A percentile compares a stretch with the other conserved stretches of the same genome.
Evolutionary conservation across 2,888 invertebrate genomes (phyloP).

Genomic region (Horisme vitalbata): DNA sequence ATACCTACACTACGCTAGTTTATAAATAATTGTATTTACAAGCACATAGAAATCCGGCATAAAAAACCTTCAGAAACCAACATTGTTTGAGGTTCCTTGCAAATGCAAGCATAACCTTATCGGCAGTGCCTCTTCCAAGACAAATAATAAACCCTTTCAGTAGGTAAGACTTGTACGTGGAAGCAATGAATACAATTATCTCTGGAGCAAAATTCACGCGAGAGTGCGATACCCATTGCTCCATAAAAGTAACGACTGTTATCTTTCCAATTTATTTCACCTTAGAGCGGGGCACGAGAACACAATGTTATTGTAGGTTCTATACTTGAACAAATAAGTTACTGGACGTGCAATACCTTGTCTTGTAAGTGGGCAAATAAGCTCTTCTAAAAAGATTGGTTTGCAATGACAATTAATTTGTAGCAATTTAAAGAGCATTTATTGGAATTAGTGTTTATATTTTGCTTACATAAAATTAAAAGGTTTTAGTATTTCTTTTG

Average conservation of each 20-base stretch:
- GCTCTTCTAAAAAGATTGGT: no score
- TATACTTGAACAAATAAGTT: constrained; percentile 9
- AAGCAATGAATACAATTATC: constrained; percentile 29
- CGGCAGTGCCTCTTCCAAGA: not conserved
- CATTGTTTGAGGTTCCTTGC: no score
- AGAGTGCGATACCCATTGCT: constrained; percentile 25
- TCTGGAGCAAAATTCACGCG: constrained; percentile 26
- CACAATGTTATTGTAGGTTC: constrained; percentile 22
- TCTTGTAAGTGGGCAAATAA: no score
- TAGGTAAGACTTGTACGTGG: constrained; percentile 13
- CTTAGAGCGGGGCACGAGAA: constrained; percentile 21
- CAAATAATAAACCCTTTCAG: constrained; percentile 19
- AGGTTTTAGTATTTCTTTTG: no score
- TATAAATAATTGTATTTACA: no score
- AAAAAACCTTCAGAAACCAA: no score
- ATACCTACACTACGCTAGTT: no score
- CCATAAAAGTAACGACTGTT: constrained; percentile 25
- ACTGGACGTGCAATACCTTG: constrained; percentile 1
- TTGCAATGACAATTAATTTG: no score
- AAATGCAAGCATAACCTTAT: not conserved
- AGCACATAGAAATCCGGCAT: no score
- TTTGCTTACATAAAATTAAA: no score
- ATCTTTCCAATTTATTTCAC: constrained; percentile 29
- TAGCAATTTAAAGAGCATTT: no score
- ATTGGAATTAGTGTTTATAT: no score